phyloP scores from a whole-genome alignment of 2,113 vertebrate species.

The Eira barbara region DNA sequence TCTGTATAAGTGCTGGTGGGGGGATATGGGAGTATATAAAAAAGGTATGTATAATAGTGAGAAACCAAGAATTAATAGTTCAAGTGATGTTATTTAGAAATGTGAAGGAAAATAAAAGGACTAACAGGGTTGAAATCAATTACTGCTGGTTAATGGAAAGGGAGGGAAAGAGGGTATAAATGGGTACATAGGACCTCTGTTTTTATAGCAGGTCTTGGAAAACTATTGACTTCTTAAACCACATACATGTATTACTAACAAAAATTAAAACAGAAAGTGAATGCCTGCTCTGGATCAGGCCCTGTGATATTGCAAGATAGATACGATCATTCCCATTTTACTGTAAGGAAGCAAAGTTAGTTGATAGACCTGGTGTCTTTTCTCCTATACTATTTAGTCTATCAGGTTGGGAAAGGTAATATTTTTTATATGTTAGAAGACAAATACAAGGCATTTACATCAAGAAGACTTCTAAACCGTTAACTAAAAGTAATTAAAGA shows the following conservation, averaged over 20 bases:
- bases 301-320: neutral
- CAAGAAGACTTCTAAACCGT: neutral
- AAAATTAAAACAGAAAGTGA: neutral
- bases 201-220: neutral
- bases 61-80: neutral
- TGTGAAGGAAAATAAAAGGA: neutral
- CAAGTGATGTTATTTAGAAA: neutral
- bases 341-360: neutral
- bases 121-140: neutral
- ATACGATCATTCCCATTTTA: neutral
- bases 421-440: neutral
- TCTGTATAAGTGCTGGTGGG: neutral
- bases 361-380: neutral
- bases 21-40: neutral
- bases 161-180: neutral
- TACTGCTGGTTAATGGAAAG: neutral
- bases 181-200: neutral
- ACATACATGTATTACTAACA: neutral
- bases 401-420: neutral
- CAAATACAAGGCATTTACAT: neutral
- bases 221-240: neutral
- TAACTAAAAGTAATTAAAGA: neutral
- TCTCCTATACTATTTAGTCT: neutral
- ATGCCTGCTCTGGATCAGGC: neutral
- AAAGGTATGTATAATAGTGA: neutral